These are phyloP conservation scores for Cydia splendana DNA, from an alignment of 1,140 invertebrate species.

Conservation along the genomic window DNA sequence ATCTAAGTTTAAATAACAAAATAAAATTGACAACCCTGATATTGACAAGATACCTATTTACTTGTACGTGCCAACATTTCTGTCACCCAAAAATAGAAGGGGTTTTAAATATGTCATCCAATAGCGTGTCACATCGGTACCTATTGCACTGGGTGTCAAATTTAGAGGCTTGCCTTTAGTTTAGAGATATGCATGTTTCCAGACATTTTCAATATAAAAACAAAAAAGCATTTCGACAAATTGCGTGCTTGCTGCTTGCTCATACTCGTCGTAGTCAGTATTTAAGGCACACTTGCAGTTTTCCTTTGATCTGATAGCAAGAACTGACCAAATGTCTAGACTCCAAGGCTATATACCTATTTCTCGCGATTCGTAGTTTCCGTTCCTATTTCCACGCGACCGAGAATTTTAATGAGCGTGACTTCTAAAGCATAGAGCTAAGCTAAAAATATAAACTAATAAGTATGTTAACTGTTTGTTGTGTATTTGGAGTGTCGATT, in stretches of 20 bases:
- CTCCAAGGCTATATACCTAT: neutral
- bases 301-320: neutral
- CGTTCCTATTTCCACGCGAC: neutral
- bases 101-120: too few relatives aligned
- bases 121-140: too few relatives aligned
- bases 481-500: conserved; percentile 23
- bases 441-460: conserved; percentile 13
- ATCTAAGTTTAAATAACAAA: too few relatives aligned
- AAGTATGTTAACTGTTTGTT: conserved; percentile 3
- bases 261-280: neutral
- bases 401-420: neutral
- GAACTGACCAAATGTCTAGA: neutral
- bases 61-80: too few relatives aligned
- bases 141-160: neutral
- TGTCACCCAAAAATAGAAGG: too few relatives aligned
- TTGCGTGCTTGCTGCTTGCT: neutral
- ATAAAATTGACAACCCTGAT: too few relatives aligned
- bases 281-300: conserved; percentile 11
- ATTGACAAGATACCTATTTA: too few relatives aligned
- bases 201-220: neutral
- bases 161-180: neutral
- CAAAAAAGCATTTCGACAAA: neutral
- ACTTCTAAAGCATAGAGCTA: neutral
- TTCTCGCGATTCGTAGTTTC: neutral
- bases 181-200: neutral